Percentiles rank a stretch among this genome's conserved stretches.
Conservation (phyloP, 2,888 invertebrate genomes). For the Eupithecia centaureata region DNA sequence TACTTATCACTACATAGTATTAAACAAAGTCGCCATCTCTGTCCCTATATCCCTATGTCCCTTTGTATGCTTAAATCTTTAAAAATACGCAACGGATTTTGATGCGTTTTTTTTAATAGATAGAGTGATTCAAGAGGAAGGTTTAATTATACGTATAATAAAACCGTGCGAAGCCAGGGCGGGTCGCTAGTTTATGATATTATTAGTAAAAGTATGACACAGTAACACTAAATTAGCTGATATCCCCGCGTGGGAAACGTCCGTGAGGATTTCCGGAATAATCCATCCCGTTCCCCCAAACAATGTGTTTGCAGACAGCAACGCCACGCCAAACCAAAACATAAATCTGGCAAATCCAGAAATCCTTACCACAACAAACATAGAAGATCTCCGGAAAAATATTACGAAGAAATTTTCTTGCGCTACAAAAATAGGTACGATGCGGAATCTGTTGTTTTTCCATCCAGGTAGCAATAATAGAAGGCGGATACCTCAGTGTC, state of each 20-base stretch:
- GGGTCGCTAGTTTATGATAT: no score
- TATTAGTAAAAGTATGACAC: not conserved
- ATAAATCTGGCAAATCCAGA: constrained; percentile 5
- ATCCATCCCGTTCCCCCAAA: not conserved
- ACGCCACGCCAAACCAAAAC: not conserved
- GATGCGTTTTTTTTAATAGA: no score
- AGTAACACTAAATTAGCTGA: not conserved
- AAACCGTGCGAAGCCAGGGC: no score
- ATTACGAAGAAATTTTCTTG: constrained; percentile 8
- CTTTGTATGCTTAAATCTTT: no score
- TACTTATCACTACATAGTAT: no score
- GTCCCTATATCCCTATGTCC: no score
- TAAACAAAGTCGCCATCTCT: no score
- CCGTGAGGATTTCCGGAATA: no score
- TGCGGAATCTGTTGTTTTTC: constrained; percentile 33
- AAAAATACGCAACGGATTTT: no score
- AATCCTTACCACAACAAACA: constrained; percentile 5
- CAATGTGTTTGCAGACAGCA: not conserved
- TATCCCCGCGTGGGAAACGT: no score
- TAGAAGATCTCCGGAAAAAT: constrained; percentile 10
- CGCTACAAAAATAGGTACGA: constrained; percentile 17
- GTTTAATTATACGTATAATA: no score
- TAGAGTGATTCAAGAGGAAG: no score
- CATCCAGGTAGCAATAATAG: constrained; percentile 42
- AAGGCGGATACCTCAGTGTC: constrained; percentile 35